phyloP scores from a whole-genome alignment of 2,113 vertebrate species.

The Machaerirhynchus nigripectus region DNA sequence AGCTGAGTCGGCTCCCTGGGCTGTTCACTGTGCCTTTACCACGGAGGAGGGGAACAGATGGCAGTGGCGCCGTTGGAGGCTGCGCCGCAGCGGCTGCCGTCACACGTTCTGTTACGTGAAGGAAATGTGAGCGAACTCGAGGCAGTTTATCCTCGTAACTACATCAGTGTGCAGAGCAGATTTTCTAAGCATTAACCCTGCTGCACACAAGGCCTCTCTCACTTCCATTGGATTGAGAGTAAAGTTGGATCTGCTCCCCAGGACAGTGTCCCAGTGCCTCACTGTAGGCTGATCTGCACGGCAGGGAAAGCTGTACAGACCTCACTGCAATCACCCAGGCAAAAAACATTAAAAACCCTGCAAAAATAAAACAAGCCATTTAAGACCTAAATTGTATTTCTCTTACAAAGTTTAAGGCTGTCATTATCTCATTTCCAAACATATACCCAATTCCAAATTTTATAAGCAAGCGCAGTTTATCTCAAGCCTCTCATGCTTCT shows the following conservation, averaged over 20 bases:
- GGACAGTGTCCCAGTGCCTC: background rate
- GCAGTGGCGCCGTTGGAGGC: background rate
- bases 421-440: background rate
- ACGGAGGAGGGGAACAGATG: background rate
- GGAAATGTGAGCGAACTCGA: background rate
- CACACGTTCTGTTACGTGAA: background rate
- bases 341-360: background rate
- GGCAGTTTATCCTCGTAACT: background rate
- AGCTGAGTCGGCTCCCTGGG: background rate
- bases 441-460: background rate
- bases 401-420: background rate
- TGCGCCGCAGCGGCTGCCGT: fast-evolving
- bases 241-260: background rate
- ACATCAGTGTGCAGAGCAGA: background rate
- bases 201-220: background rate
- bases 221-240: background rate
- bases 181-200: background rate
- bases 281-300: background rate
- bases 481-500: background rate
- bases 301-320: background rate
- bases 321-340: background rate
- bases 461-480: background rate
- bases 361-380: background rate
- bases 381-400: background rate
- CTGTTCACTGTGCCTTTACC: background rate